Conservation (phyloP, 2,888 invertebrate species). For the Oscheius myriophilus region DNA sequence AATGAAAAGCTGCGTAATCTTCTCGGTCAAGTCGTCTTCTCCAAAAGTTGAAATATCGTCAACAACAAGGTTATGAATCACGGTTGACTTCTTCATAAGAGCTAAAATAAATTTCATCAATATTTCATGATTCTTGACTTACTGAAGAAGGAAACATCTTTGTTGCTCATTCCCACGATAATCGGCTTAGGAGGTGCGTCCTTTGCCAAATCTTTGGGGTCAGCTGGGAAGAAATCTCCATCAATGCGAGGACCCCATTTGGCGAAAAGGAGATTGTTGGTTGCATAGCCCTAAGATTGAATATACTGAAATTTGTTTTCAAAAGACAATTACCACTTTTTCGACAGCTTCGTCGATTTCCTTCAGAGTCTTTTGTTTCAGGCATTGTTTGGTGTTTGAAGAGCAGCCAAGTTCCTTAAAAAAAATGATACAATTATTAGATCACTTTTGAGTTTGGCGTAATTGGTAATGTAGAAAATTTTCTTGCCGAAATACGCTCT, state of each 20-base stretch:
- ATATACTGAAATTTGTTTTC: not conserved
- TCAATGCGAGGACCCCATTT: conserved; percentile 28
- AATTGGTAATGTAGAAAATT: too few relatives aligned
- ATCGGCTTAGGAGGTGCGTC: conserved; percentile 21
- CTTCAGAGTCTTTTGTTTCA: conserved; percentile 38
- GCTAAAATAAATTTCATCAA: not conserved
- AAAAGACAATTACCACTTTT: conserved; percentile 1
- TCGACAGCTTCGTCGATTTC: conserved; percentile 42
- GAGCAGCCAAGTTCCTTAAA: conserved; percentile 26
- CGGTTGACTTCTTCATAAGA: not conserved
- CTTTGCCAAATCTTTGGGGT: conserved; percentile 1
- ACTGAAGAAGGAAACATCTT: conserved; percentile 21
- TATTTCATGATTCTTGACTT: not conserved
- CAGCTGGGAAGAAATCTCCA: conserved; percentile 17
- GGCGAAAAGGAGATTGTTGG: conserved; percentile 1
- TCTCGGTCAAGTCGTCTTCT: not conserved
- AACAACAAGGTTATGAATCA: not conserved
- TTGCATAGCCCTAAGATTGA: conserved; percentile 3
- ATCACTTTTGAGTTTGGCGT: too few relatives aligned
- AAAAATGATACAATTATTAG: not conserved
- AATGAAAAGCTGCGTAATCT: not conserved
- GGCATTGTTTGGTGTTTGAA: conserved; percentile 35
- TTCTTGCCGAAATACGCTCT: too few relatives aligned
- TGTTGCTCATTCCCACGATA: conserved; percentile 22
- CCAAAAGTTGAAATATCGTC: conserved; percentile 7